A percentile compares a stretch with the other conserved stretches of the same genome.
Conservation (phyloP, 2,888 invertebrate species). For the Piscicola geometra region DNA sequence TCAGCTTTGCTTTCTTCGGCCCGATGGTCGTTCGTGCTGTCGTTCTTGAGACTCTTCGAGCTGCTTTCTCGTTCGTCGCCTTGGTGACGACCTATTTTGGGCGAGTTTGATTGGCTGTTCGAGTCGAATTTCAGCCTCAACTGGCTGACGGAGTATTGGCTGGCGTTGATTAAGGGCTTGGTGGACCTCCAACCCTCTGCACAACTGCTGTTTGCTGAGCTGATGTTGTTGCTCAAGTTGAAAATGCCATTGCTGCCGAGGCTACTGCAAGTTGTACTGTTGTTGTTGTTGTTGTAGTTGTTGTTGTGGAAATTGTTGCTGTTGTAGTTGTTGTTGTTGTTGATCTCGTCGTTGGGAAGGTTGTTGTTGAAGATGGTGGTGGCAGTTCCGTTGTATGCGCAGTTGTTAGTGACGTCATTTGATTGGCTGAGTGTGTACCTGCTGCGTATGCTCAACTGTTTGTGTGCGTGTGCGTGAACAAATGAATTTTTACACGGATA, state of each 20-base stretch:
- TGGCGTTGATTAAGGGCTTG: not conserved
- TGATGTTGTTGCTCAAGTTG: not conserved
- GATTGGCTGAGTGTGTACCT: conserved; percentile 4
- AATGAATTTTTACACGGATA: too few species aligned
- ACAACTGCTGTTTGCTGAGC: not conserved
- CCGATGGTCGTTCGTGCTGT: too few species aligned
- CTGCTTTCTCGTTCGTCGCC: too few species aligned
- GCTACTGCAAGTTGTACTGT: not conserved
- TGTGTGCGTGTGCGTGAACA: not conserved
- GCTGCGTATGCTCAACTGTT: not conserved
- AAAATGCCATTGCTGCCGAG: not conserved
- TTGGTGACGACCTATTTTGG: not conserved
- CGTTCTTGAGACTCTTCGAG: too few species aligned
- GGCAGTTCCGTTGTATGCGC: not conserved
- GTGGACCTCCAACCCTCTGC: too few species aligned
- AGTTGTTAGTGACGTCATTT: not conserved
- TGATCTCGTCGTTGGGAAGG: not conserved
- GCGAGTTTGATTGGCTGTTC: conserved; percentile 7
- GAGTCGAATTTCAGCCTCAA: conserved; percentile 6
- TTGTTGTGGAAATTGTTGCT: not conserved
- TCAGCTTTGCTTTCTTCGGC: too few species aligned
- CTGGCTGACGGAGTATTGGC: conserved; percentile 8
- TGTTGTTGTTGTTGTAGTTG: not conserved
- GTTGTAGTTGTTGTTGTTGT: conserved; percentile 4
- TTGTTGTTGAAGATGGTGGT: conserved; percentile 11